Base-by-base conservation (phyloP, 2,113 vertebrate genomes). In the Cariama cristata region DNA sequence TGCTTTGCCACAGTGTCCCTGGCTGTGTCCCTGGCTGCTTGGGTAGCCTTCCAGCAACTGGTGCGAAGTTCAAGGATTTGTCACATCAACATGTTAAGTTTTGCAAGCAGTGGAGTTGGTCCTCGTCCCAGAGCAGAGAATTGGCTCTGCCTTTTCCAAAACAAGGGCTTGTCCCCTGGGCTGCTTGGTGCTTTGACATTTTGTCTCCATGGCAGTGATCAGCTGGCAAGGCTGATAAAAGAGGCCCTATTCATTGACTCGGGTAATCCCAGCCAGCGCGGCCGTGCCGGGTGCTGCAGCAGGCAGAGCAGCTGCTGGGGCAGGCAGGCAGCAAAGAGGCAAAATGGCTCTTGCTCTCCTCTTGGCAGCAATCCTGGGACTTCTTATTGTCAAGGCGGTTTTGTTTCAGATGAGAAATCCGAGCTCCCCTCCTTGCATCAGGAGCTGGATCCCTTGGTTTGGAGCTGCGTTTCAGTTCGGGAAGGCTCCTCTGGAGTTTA, bases 401-500 rank as follows among this genome's bases (percentile, higher is more conserved):
- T 90, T 98, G 49, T 92, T 90, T 42, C 96, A 63, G 64, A 81
- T 47, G 86, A 96, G 97, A 84, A 93, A 86, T 22, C 59, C 64
- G 4, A 86, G 56, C 62, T 76, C 50, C 64, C 98, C 98, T 30
- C 99, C 98, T 10, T 99, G 98, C 91, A 97, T 99, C 82, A 24
- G 79, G 32, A 97, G 99, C 93, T 99, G 98, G 98, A 98, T 99
- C 88, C 99, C 99, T 28, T 99, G 99, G 98, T 89, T 99, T 26
- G 98, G 99, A 95, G 98, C 98, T 14, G 98, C 96, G 8, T 97
- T 98, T 67, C 95, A 98, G 77, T 98, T 99, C 55, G 98, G 98
- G 45, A 98, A 98, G 95, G 98, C 97, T 42, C 98, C 98, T 49
- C 95, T 99, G 97, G 97, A 98, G 88, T 99, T 98, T 52, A 98